phyloP scores from a whole-genome alignment of 2,888 invertebrate genomes.

The Tachina grossa region DNA sequence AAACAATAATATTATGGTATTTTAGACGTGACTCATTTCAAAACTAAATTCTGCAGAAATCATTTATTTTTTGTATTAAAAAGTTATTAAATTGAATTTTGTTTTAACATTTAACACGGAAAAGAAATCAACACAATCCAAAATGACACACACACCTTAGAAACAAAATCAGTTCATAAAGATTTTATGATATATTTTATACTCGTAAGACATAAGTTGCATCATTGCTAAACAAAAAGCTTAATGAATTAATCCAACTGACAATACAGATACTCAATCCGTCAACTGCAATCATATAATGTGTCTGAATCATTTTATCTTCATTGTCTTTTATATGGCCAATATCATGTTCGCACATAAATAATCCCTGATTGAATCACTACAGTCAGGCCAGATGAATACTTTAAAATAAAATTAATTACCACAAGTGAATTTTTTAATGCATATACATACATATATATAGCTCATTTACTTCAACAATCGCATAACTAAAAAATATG shows the following conservation, averaged over 20 bases:
- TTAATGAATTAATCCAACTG: slow-evolving; percentile 7
- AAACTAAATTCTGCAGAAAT: neutral
- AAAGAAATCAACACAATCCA: neutral
- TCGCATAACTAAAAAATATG: neutral
- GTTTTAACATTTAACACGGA: neutral
- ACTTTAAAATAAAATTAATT: slow-evolving; percentile 14
- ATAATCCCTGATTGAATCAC: slow-evolving; percentile 25
- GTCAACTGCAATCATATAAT: slow-evolving; percentile 10
- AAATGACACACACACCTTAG: slow-evolving; percentile 10
- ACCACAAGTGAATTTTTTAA: neutral
- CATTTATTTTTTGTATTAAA: neutral
- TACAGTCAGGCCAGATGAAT: neutral
- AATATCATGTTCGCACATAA: slow-evolving; percentile 8
- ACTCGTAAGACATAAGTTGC: neutral
- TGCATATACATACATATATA: too few relatives aligned
- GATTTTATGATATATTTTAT: neutral
- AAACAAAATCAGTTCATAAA: neutral
- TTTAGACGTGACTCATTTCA: too few relatives aligned
- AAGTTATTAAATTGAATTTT: neutral
- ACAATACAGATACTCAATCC: neutral
- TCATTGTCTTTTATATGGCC: neutral
- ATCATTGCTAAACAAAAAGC: slow-evolving; percentile 2
- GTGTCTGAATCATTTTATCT: neutral
- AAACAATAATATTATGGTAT: too few relatives aligned
- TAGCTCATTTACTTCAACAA: slow-evolving; percentile 4